Evolutionary conservation across 1,140 invertebrate genomes (phyloP).

Genomic region (Dryas iulia): DNA sequence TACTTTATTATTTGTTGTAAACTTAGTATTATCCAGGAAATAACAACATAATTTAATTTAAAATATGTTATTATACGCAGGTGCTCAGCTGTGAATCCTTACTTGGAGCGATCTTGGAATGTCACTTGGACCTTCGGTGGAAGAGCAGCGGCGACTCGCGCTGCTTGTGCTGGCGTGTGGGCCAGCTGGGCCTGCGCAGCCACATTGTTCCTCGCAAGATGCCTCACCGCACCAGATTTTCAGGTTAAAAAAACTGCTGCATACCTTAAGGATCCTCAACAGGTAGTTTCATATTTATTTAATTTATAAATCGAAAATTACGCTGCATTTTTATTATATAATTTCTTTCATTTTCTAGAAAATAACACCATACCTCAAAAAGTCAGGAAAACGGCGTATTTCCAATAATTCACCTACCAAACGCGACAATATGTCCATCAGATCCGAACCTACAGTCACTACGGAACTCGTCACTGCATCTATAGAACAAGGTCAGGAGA

Average conservation of each 20-base stretch:
- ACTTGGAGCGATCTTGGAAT: conserved; percentile 42
- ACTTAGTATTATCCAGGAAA: background rate
- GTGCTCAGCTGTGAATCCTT: conserved; percentile 50
- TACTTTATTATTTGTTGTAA: background rate
- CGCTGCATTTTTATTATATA: background rate
- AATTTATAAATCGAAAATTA: too few relatives aligned
- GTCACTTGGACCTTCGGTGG: conserved; percentile 47
- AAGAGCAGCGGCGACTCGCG: conserved; percentile 45
- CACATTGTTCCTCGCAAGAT: conserved; percentile 59
- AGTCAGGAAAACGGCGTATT: conserved; percentile 27
- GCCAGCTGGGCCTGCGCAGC: conserved; percentile 61
- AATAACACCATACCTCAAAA: conserved; percentile 57
- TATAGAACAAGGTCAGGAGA: conserved; percentile 56
- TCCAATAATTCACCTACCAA: conserved; percentile 47
- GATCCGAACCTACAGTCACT: conserved; percentile 60
- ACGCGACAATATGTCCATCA: conserved; percentile 49
- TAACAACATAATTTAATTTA: background rate
- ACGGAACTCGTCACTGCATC: conserved; percentile 65
- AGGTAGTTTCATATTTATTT: conserved; percentile 39
- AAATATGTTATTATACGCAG: conserved; percentile 29
- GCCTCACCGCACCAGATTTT: conserved; percentile 66
- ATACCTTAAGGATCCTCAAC: conserved; percentile 53
- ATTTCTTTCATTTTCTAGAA: conserved; percentile 48
- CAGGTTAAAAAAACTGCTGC: conserved; percentile 46
- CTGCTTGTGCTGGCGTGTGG: conserved; percentile 56